Evolutionary conservation across 2,888 invertebrate genomes (phyloP).

Genomic region (Lasioglossum leucozonium): DNA sequence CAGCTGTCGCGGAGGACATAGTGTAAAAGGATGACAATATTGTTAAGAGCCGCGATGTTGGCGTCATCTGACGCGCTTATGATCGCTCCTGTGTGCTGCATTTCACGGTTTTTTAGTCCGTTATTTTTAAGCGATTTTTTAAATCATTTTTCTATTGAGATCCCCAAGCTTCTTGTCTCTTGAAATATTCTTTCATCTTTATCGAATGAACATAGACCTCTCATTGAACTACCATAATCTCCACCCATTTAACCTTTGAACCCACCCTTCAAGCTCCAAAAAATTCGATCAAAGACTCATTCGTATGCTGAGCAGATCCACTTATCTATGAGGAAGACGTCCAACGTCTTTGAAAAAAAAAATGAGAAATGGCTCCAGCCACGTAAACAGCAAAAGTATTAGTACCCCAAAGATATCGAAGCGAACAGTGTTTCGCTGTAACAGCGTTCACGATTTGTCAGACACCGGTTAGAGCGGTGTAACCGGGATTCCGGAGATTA

Average conservation of each 20-base stretch:
- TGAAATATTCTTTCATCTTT: background rate
- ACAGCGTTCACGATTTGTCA: background rate
- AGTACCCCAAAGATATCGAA: background rate
- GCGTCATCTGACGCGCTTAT: constrained; percentile 54
- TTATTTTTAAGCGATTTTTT: background rate
- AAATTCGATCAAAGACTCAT: background rate
- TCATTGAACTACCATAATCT: background rate
- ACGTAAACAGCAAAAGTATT: background rate
- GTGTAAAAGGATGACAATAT: constrained; percentile 82
- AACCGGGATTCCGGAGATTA: constrained; percentile 19
- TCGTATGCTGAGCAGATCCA: background rate
- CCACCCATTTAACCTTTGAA: background rate
- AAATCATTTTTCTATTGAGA: background rate
- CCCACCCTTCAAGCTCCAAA: background rate
- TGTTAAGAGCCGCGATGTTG: constrained; percentile 76
- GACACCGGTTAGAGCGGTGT: constrained; percentile 1
- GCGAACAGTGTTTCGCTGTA: background rate
- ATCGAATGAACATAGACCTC: background rate
- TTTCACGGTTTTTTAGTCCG: background rate
- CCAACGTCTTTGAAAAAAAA: background rate
- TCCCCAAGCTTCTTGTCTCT: background rate
- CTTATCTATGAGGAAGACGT: background rate
- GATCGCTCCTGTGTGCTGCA: constrained; percentile 59
- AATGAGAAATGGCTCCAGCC: background rate
- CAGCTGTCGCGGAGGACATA: constrained; percentile 58